Evolutionary conservation across 2,797 vertebrate species (phyloP), one percentile per base, ranked within the genome.

Genomic region (Eulemur coronatus): DNA sequence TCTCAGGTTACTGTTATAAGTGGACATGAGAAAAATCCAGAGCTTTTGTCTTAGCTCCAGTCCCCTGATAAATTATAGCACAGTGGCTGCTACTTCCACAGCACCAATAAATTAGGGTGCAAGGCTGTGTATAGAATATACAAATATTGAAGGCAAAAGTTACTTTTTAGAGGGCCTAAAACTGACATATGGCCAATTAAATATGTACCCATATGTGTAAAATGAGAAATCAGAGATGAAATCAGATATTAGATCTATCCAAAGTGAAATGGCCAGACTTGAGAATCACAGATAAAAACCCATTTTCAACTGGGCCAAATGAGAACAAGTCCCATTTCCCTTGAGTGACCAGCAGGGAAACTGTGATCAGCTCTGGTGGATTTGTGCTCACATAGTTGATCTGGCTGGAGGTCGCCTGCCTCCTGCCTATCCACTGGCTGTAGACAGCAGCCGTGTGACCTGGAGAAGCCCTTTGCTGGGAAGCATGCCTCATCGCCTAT

Each of bases 171-270:
- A 11, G 38, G 14, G 4, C 33, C n/a, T 80, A 92, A 84, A 92
- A 92, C 18, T 80, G 38, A 89, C 24, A 3, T 20, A 48, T 8
- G 9, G 5, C 7, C 33, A 70, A 84, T 85, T 84, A 59, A 84
- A 96, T 82, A 88, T 69, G 11, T 76, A 70, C n/a, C 28, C 38
- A 20, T 43, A 43, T 9, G 20, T 87, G 78, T 86, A 79, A 92
- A 95, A 84, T 84, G n/a, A 92, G 46, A 95, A 79, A 72, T 84
- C n/a, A 84, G 28, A 84, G 30, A 20, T 63, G 52, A 84, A 50
- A 46, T 41, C 28, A 41, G 30, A 24, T 81, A 43, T 72, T n/a
- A 46, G 4, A 65, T 81, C 28, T 48, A 0, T 59, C 48, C 46
- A 78, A 61, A 91, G 89, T 55, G 22, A 88, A 24, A 55, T 4